Evolutionary conservation across 2,797 vertebrate genomes (phyloP).

Genomic region (Falco columbarius): DNA sequence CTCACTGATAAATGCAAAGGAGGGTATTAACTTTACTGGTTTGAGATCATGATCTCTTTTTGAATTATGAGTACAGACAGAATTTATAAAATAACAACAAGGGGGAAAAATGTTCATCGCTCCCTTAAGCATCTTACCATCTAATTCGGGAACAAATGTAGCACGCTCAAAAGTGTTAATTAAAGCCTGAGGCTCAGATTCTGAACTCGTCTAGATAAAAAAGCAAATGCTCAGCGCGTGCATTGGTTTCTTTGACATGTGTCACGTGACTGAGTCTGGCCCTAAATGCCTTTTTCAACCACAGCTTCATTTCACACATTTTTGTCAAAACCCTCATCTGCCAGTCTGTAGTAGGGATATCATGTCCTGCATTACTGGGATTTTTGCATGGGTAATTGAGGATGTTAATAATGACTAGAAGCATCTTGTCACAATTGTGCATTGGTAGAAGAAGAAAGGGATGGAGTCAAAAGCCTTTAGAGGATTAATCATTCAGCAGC

Average conservation of each 20-base stretch:
- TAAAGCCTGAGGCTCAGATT: constrained; percentile 13
- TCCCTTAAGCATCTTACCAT: neutral
- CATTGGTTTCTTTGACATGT: neutral
- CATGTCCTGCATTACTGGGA: neutral
- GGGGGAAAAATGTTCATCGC: neutral
- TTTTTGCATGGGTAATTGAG: neutral
- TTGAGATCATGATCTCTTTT: neutral
- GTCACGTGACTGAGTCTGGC: neutral
- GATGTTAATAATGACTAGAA: neutral
- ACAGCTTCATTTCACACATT: constrained; percentile 4
- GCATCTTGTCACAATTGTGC: neutral
- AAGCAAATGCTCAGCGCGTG: neutral
- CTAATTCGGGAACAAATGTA: constrained; percentile 10
- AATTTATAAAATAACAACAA: neutral
- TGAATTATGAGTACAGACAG: neutral
- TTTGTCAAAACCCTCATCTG: neutral
- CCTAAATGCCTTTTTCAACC: neutral
- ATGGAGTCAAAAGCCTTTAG: constrained; percentile 3
- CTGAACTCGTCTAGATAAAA: neutral
- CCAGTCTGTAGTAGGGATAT: neutral
- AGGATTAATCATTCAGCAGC: constrained; percentile 29
- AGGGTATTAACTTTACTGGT: neutral
- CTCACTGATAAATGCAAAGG: neutral
- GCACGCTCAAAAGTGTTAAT: neutral
- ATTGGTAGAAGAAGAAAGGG: neutral